Conservation (phyloP, 2,113 vertebrate species). For the Delphinapterus leucas region DNA sequence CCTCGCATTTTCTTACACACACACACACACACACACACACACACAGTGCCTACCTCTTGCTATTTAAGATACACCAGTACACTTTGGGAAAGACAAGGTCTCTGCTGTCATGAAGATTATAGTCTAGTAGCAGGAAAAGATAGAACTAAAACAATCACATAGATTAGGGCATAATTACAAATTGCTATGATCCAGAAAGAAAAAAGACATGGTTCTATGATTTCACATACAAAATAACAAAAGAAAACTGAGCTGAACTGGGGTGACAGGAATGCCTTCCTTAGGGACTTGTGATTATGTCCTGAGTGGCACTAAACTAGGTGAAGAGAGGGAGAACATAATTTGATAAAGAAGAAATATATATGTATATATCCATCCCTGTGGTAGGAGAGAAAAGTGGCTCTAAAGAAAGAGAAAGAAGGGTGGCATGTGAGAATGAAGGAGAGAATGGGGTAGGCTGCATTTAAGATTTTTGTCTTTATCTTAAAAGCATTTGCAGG, state of each 20-base stretch:
- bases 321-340: background rate
- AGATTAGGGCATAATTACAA: background rate
- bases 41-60: background rate
- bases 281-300: background rate
- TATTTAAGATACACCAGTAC: background rate
- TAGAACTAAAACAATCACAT: background rate
- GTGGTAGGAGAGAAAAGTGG: background rate
- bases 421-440: background rate
- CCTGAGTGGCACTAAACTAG: background rate
- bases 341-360: background rate
- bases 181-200: background rate
- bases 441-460: background rate
- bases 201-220: background rate
- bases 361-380: no score
- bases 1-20: background rate
- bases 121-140: background rate
- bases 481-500: background rate
- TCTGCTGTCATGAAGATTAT: background rate
- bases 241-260: background rate
- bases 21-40: background rate
- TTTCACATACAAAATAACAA: background rate
- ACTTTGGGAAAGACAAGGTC: background rate
- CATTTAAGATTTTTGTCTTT: background rate
- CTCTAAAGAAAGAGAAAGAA: background rate
- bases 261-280: background rate